Percentiles rank a stretch among this genome's conserved stretches.
Conservation (phyloP, 2,888 invertebrate species). For the Eupithecia subfuscata region DNA sequence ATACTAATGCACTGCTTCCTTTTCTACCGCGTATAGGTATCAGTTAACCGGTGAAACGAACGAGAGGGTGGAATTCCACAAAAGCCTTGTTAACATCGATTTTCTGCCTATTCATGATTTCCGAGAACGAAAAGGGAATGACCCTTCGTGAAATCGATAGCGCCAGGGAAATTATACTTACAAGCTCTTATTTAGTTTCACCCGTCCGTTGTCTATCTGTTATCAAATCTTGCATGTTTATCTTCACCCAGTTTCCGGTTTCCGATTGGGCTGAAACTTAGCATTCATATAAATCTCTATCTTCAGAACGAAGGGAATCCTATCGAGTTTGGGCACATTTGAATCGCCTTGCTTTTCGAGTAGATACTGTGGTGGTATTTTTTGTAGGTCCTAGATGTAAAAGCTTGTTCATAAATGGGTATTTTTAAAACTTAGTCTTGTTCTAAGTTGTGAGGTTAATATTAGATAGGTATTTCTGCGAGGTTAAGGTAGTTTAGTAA, state of each 20-base stretch:
- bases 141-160: slow-evolving; percentile 8
- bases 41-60: not conserved
- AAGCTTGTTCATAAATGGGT: too few species aligned
- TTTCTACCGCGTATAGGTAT: not conserved
- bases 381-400: too few species aligned
- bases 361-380: too few species aligned
- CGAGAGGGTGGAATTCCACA: slow-evolving; percentile 25
- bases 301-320: too few species aligned
- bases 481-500: too few species aligned
- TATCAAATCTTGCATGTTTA: not conserved
- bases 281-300: too few species aligned
- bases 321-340: too few species aligned
- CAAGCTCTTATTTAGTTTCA: not conserved
- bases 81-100: slow-evolving; percentile 30
- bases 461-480: too few species aligned
- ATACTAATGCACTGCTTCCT: not conserved
- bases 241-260: not conserved
- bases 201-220: not conserved
- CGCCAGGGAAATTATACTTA: not conserved
- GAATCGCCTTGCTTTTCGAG: too few species aligned
- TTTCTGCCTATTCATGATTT: slow-evolving; percentile 26
- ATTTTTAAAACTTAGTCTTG: too few species aligned
- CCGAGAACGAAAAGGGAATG: slow-evolving; percentile 14
- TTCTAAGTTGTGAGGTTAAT: too few species aligned
- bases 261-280: not conserved